Evolutionary conservation across 2,113 vertebrate genomes (phyloP).

Genomic region (Progne subis): DNA sequence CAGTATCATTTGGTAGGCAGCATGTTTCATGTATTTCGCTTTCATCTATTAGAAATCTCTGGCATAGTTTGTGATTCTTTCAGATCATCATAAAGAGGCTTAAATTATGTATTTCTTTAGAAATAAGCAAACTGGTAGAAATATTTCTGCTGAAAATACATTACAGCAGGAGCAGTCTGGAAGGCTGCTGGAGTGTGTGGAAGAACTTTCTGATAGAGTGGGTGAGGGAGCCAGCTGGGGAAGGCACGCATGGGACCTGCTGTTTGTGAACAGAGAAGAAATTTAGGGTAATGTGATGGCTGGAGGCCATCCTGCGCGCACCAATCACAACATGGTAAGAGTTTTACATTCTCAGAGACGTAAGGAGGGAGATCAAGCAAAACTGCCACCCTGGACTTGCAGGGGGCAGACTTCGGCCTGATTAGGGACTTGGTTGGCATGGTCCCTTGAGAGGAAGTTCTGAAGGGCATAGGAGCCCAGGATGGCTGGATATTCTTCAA

Average conservation of each 20-base stretch:
- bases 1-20: constrained; percentile 15
- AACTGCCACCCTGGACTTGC: not conserved
- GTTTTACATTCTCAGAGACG: not conserved
- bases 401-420: not conserved
- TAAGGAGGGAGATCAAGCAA: not conserved
- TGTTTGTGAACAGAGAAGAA: not conserved
- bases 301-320: not conserved
- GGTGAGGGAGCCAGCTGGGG: not conserved
- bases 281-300: not conserved
- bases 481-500: not conserved
- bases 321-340: not conserved
- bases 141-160: not conserved
- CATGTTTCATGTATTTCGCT: constrained; percentile 24
- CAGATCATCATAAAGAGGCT: constrained; percentile 14
- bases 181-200: not conserved
- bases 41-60: constrained; percentile 33
- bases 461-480: not conserved
- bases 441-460: not conserved
- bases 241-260: not conserved
- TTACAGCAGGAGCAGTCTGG: not conserved
- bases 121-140: not conserved
- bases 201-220: not conserved
- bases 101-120: constrained; percentile 20
- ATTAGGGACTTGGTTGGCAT: not conserved
- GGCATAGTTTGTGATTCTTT: constrained; percentile 7